Evolutionary conservation across 2,888 invertebrate species (phyloP).

Genomic region (Ochropacha duplaris): DNA sequence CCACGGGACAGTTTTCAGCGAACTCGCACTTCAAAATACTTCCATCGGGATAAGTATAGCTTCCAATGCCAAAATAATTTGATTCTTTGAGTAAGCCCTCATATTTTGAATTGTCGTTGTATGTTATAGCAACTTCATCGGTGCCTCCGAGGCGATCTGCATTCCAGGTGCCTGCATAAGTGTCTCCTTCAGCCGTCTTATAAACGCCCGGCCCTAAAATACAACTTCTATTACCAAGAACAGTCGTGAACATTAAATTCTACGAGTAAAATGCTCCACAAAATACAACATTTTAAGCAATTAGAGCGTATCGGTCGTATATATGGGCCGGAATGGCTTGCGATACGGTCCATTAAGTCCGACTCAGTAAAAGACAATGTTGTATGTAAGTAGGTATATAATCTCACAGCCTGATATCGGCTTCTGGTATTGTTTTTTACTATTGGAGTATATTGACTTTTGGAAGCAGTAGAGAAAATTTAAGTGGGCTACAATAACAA

Average conservation of each 20-base stretch:
- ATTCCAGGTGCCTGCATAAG: conserved; percentile 82
- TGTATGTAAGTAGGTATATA: neutral
- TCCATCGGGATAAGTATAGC: conserved; percentile 77
- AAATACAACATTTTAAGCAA: conserved; percentile 36
- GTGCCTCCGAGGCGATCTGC: conserved; percentile 71
- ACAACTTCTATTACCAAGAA: neutral
- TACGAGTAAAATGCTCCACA: neutral
- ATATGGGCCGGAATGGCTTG: conserved; percentile 50
- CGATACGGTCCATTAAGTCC: conserved; percentile 61
- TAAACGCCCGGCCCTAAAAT: conserved; percentile 78
- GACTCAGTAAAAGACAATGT: conserved; percentile 49
- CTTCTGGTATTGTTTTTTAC: neutral
- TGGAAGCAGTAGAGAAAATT: neutral
- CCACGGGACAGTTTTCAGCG: conserved; percentile 74
- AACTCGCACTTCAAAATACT: conserved; percentile 75
- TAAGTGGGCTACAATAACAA: too few species aligned
- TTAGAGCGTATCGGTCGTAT: conserved; percentile 59
- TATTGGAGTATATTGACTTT: conserved; percentile 10
- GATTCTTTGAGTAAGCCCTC: conserved; percentile 76
- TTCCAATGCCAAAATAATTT: conserved; percentile 72
- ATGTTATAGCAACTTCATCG: conserved; percentile 60
- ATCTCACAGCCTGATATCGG: neutral
- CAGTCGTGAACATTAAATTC: neutral
- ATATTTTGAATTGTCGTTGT: conserved; percentile 73
- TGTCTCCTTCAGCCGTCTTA: conserved; percentile 82